Evolutionary conservation across 1,140 invertebrate genomes (phyloP).

Genomic region (Drosophila sechellia): DNA sequence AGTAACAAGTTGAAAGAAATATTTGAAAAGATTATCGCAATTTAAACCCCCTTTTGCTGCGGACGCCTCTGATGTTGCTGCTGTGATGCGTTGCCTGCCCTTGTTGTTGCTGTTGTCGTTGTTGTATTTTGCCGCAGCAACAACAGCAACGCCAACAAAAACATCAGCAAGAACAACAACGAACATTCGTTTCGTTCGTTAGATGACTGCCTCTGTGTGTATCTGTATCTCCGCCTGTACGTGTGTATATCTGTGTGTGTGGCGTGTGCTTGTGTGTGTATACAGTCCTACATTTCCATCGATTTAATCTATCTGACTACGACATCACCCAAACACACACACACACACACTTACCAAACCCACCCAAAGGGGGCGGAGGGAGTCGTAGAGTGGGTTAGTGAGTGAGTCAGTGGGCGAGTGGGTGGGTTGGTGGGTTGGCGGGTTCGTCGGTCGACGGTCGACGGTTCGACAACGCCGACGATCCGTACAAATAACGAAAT

Average conservation of each 20-base stretch:
- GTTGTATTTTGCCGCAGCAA: slow-evolving; percentile 77
- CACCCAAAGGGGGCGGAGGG: slow-evolving; percentile 69
- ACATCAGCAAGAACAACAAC: slow-evolving; percentile 43
- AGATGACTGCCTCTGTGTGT: slow-evolving; percentile 66
- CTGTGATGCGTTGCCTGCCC: slow-evolving; percentile 72
- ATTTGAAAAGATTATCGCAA: not conserved
- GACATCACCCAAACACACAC: slow-evolving; percentile 76
- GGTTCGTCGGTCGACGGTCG: slow-evolving; percentile 32
- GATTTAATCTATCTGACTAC: slow-evolving; percentile 83
- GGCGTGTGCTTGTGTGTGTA: slow-evolving; percentile 54
- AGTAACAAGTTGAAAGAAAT: not conserved
- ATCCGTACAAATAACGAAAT: slow-evolving; percentile 80
- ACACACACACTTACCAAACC: slow-evolving; percentile 48
- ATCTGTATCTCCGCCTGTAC: slow-evolving; percentile 48
- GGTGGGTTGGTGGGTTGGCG: slow-evolving; percentile 20
- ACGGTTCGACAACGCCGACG: slow-evolving; percentile 47
- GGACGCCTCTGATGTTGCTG: slow-evolving; percentile 57
- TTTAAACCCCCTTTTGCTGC: not conserved
- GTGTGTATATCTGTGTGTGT: slow-evolving; percentile 8
- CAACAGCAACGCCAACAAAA: slow-evolving; percentile 10
- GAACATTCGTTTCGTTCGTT: slow-evolving; percentile 69
- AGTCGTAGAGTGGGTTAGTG: slow-evolving; percentile 27
- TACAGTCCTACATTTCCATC: slow-evolving; percentile 82
- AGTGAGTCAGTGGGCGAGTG: slow-evolving; percentile 37
- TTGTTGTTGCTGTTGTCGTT: slow-evolving; percentile 66